Evolutionary conservation across 2,888 invertebrate species (phyloP).

Genomic region (Laothoe populi): DNA sequence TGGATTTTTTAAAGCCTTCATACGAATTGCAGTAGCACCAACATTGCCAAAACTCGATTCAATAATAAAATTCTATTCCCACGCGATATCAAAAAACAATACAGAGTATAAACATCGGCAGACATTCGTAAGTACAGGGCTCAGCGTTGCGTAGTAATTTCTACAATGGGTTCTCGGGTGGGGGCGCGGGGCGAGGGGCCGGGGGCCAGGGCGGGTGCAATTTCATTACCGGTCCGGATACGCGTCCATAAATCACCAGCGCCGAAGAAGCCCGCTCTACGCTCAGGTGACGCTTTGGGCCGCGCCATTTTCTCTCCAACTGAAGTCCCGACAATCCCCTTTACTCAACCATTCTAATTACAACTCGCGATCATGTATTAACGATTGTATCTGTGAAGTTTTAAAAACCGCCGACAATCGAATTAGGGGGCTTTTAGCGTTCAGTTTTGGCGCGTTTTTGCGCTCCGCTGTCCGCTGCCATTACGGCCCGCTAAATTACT

Average conservation of each 20-base stretch:
- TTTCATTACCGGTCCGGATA: slow-evolving; percentile 85
- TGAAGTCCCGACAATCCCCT: slow-evolving; percentile 52
- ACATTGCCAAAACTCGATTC: not conserved
- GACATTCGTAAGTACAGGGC: slow-evolving; percentile 66
- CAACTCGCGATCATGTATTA: slow-evolving; percentile 36
- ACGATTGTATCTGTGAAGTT: slow-evolving; percentile 53
- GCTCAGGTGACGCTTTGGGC: slow-evolving; percentile 84
- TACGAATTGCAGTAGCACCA: not conserved
- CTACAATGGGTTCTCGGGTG: slow-evolving; percentile 74
- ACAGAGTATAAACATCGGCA: slow-evolving; percentile 31
- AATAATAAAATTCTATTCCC: slow-evolving; percentile 53
- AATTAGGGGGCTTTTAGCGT: slow-evolving; percentile 84
- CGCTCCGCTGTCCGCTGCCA: slow-evolving; percentile 81
- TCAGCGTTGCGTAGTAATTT: slow-evolving; percentile 82
- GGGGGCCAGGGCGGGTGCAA: slow-evolving; percentile 83
- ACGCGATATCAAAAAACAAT: slow-evolving; percentile 41
- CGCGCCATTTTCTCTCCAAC: slow-evolving; percentile 75
- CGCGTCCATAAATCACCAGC: slow-evolving; percentile 84
- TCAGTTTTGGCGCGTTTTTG: slow-evolving; percentile 81
- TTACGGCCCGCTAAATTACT: slow-evolving; percentile 81
- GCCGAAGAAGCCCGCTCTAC: slow-evolving; percentile 82
- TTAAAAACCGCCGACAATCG: slow-evolving; percentile 79
- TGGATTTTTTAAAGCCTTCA: no score
- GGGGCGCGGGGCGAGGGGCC: slow-evolving; percentile 60
- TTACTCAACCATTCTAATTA: slow-evolving; percentile 18